Evolutionary conservation across 2,888 invertebrate genomes (phyloP).

Genomic region (Lasioglossum calceatum): DNA sequence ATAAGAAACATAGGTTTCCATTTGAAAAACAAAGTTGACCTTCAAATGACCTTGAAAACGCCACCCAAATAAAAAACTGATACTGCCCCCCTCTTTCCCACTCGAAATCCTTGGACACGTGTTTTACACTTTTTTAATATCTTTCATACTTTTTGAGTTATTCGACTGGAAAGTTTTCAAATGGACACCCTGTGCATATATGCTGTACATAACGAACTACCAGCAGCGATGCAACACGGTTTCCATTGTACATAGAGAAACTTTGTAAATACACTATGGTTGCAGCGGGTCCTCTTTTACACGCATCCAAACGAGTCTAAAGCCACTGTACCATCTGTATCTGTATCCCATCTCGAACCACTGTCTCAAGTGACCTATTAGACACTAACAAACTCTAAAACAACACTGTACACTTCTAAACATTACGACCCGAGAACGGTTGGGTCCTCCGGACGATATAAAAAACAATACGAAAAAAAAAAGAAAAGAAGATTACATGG

Average conservation of each 20-base stretch:
- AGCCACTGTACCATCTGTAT: not conserved
- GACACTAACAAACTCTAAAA: conserved; percentile 1
- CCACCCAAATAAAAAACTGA: too few relatives aligned
- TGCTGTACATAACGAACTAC: not conserved
- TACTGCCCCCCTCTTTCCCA: too few relatives aligned
- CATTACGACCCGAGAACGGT: not conserved
- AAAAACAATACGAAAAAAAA: not conserved
- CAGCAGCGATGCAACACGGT: not conserved
- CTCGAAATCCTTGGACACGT: too few relatives aligned
- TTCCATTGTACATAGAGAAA: conserved; percentile 17
- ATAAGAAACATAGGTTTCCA: too few relatives aligned
- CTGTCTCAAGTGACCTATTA: not conserved
- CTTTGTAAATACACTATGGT: conserved; percentile 24
- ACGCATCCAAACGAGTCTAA: not conserved
- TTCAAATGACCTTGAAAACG: too few relatives aligned
- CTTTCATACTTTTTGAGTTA: too few relatives aligned
- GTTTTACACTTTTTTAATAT: too few relatives aligned
- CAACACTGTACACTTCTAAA: not conserved
- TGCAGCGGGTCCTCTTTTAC: not conserved
- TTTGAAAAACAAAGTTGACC: too few relatives aligned
- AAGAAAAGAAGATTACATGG: conserved; percentile 18
- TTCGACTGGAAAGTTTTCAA: too few relatives aligned
- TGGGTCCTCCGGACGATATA: not conserved
- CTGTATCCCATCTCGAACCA: not conserved
- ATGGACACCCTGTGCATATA: not conserved